Percentiles rank a stretch among this genome's conserved stretches.
Evolutionary conservation across 37 sponge, comb jelly and placozoan species (phyloP).

Genomic region (Ephydatia muelleri): DNA sequence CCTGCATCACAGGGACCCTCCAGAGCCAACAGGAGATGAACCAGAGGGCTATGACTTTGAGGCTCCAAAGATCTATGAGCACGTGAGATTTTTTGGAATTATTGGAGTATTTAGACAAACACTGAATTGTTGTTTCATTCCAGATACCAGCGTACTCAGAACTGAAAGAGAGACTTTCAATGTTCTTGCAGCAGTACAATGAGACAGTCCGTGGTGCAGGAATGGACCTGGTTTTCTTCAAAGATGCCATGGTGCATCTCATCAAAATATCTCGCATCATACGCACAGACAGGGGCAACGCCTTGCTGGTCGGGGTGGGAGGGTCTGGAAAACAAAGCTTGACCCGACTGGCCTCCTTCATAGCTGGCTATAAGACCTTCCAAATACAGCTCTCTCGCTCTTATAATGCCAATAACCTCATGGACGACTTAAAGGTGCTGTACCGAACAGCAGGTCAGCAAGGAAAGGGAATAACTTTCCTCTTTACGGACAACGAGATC

Average conservation of each 20-base stretch:
- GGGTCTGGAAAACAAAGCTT: slow-evolving; percentile 99
- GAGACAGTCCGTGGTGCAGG: slow-evolving; percentile 96
- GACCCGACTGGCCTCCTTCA: slow-evolving; percentile 98
- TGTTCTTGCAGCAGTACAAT: slow-evolving; percentile 89
- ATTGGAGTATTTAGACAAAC: background rate
- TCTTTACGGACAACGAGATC: slow-evolving; percentile 99
- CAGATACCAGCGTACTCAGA: slow-evolving; percentile 77
- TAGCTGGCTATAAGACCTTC: slow-evolving; percentile 98
- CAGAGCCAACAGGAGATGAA: slow-evolving; percentile 97
- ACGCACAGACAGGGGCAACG: slow-evolving; percentile 95
- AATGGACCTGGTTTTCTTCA: slow-evolving; percentile 99
- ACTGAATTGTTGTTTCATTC: background rate
- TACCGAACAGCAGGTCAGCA: slow-evolving; percentile 89
- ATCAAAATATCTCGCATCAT: slow-evolving; percentile 97
- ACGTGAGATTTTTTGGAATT: slow-evolving; percentile 37
- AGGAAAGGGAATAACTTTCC: slow-evolving; percentile 95
- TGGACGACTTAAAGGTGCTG: slow-evolving; percentile 96
- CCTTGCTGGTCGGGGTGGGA: slow-evolving; percentile 98
- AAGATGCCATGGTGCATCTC: slow-evolving; percentile 98
- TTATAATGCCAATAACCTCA: slow-evolving; percentile 94
- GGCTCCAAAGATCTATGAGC: slow-evolving; percentile 98
- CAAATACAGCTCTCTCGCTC: slow-evolving; percentile 96
- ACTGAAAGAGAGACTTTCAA: slow-evolving; percentile 74
- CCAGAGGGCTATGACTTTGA: slow-evolving; percentile 92
- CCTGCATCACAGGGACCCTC: slow-evolving; percentile 72